Evolutionary conservation across 2,113 vertebrate species (phyloP).

Genomic region (Parotia lawesii): DNA sequence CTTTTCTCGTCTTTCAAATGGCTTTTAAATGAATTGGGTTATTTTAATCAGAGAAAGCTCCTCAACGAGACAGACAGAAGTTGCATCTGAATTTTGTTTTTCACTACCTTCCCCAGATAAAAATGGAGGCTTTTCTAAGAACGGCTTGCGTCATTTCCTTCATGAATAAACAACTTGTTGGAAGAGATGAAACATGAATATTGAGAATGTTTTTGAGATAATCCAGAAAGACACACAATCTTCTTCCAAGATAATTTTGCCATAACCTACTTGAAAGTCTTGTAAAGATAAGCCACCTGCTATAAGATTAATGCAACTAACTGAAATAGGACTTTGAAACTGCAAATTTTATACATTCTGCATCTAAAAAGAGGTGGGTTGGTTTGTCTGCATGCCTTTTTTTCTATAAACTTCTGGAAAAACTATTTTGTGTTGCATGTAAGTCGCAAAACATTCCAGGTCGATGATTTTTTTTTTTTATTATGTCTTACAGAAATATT

Average conservation of each 20-base stretch:
- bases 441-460: background rate
- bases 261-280: background rate
- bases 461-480: too few relatives aligned
- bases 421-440: background rate
- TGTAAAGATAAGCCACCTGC: background rate
- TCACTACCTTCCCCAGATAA: background rate
- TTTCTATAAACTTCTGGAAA: background rate
- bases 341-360: background rate
- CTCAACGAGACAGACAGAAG: rapidly evolving
- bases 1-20: background rate
- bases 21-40: background rate
- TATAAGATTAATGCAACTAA: background rate
- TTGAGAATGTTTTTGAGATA: background rate
- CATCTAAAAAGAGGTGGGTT: background rate
- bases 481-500: background rate
- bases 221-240: background rate
- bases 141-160: background rate
- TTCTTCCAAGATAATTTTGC: background rate
- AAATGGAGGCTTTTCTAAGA: background rate
- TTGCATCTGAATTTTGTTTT: background rate
- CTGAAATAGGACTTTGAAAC: background rate
- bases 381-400: background rate
- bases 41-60: background rate
- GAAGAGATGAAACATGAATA: background rate
- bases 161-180: background rate